Percentiles rank a stretch among this genome's conserved stretches.
These are phyloP conservation scores for Hyperoodon ampullatus DNA, from an alignment of 2,113 vertebrate species.

Conservation along the genomic window DNA sequence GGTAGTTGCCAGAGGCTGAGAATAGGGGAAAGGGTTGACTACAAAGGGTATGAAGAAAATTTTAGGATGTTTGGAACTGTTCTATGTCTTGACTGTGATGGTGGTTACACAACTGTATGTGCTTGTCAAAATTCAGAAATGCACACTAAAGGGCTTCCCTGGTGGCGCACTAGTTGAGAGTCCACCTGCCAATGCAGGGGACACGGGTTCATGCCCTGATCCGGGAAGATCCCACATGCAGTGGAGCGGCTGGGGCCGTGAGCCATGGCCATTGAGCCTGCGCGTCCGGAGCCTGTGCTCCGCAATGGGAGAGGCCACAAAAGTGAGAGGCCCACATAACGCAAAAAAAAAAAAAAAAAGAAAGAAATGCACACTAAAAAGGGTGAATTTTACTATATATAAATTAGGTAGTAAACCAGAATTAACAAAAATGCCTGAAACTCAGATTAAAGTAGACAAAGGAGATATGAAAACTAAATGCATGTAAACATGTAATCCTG, in stretches of 20 bases:
- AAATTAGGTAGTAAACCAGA: neutral
- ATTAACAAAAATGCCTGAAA: neutral
- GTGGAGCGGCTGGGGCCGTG: no score
- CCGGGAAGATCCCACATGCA: no score
- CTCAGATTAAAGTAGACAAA: slow-evolving; percentile 7
- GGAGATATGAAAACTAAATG: neutral
- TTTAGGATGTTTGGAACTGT: neutral
- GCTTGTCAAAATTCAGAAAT: neutral
- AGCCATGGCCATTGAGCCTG: no score
- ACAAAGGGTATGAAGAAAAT: neutral
- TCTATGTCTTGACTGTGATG: neutral
- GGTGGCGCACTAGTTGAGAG: no score
- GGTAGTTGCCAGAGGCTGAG: neutral
- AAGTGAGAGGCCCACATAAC: no score
- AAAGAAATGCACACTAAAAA: neutral
- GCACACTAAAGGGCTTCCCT: neutral
- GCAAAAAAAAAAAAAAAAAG: no score
- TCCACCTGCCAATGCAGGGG: no score
- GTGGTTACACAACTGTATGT: neutral
- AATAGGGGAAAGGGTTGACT: neutral
- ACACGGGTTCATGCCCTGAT: no score
- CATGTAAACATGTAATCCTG: neutral
- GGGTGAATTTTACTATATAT: no score
- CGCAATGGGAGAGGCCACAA: no score
- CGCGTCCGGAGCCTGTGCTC: no score